Percentiles rank a stretch among this genome's conserved stretches.
phyloP scores from a whole-genome alignment of 2,888 invertebrate species.

The Zygothrica quintamaculata region DNA sequence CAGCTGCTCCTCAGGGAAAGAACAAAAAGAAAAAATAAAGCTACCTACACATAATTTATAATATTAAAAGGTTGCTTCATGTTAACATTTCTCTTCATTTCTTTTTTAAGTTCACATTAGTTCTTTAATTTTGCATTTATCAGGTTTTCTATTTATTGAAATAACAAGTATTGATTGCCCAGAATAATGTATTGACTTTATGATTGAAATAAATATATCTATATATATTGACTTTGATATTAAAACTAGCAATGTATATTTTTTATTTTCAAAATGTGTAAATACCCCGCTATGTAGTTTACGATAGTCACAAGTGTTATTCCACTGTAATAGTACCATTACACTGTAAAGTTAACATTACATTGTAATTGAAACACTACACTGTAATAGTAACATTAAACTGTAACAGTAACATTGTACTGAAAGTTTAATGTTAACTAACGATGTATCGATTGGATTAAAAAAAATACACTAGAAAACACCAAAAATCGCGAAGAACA shows the following conservation, averaged over 20 bases:
- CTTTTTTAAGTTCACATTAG: constrained; percentile 45
- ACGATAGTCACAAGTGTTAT: constrained; percentile 26
- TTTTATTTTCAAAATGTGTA: too few relatives aligned
- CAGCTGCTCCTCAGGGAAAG: constrained; percentile 67
- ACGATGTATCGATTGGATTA: constrained; percentile 35
- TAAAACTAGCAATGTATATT: not conserved
- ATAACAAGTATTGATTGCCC: constrained; percentile 47
- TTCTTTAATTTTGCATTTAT: constrained; percentile 52
- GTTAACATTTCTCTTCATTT: constrained; percentile 47
- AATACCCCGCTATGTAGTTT: too few relatives aligned
- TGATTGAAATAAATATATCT: constrained; percentile 38
- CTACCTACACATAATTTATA: not conserved
- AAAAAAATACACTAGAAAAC: constrained; percentile 38
- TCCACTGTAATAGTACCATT: constrained; percentile 5
- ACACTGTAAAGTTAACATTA: too few relatives aligned
- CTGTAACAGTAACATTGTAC: not conserved
- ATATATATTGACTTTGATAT: constrained; percentile 43
- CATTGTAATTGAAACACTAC: too few relatives aligned
- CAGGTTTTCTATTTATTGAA: constrained; percentile 54
- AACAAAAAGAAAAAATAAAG: constrained; percentile 83
- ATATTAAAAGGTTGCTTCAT: constrained; percentile 30
- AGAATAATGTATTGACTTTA: constrained; percentile 67
- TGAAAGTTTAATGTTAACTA: not conserved
- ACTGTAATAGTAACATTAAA: too few relatives aligned
- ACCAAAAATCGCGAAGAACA: constrained; percentile 14